Percentiles rank a stretch among this genome's conserved stretches.
Evolutionary conservation across 2,797 vertebrate species (phyloP).

Genomic region (Sebastes dallii): DNA sequence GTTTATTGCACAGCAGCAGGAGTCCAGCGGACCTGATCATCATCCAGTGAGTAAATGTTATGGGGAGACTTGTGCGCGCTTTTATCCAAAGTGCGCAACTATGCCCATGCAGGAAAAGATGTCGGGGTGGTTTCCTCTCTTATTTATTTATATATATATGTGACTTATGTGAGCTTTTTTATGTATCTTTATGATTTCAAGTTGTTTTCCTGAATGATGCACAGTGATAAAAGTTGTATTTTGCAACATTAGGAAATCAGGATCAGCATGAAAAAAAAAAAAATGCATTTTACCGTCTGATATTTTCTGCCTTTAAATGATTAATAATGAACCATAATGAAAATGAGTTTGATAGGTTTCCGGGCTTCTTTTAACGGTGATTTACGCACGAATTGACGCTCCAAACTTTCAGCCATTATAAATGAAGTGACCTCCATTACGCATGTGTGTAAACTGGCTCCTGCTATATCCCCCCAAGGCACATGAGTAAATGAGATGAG

Average conservation of each 20-base stretch:
- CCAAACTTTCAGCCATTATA: background rate
- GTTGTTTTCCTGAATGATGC: background rate
- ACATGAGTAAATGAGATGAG: no score
- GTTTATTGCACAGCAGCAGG: background rate
- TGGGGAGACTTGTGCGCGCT: fast-evolving
- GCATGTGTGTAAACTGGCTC: no score
- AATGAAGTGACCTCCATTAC: background rate
- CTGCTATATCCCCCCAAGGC: no score
- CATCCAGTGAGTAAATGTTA: constrained; percentile 15
- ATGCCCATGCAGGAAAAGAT: fast-evolving
- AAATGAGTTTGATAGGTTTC: background rate
- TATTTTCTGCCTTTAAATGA: background rate
- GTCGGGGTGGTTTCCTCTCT: no score
- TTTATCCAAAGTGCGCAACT: background rate
- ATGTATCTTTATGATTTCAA: background rate
- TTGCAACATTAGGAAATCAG: background rate
- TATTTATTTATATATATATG: no score
- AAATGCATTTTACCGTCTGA: background rate
- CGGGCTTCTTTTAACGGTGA: no score
- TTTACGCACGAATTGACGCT: background rate
- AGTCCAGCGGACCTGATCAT: background rate
- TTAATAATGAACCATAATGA: background rate
- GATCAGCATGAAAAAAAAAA: background rate
- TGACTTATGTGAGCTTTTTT: fast-evolving
- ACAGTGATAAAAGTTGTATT: background rate